A percentile compares a stretch with the other conserved stretches of the same genome.
Evolutionary conservation across 2,797 vertebrate species (phyloP).

Genomic region (Cephalopachus bancanus): DNA sequence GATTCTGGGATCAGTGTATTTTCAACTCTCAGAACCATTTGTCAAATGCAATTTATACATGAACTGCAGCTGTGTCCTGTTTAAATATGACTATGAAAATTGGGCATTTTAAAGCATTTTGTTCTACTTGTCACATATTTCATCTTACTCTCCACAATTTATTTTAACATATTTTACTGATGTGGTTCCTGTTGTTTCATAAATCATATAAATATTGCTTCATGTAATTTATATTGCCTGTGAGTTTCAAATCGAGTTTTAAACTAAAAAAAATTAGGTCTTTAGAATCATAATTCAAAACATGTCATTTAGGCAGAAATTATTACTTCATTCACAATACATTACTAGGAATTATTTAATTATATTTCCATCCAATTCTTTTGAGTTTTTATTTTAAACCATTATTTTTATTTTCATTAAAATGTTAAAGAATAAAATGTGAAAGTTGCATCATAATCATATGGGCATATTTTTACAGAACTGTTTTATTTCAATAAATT

Average conservation of each 20-base stretch:
- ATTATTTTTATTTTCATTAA: conserved; percentile 61
- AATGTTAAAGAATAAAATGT: conserved; percentile 62
- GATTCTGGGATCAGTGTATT: conserved; percentile 49
- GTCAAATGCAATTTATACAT: conserved; percentile 60
- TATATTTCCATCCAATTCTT: background rate
- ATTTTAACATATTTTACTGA: conserved; percentile 77
- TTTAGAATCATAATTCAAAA: conserved; percentile 51
- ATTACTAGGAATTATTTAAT: conserved; percentile 70
- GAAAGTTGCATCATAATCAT: background rate
- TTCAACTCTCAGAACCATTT: conserved; percentile 41
- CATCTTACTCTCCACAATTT: conserved; percentile 75
- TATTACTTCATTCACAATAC: background rate
- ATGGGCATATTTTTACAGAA: background rate
- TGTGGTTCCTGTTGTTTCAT: background rate
- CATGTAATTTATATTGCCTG: conserved; percentile 53
- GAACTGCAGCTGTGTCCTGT: conserved; percentile 55
- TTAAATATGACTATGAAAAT: conserved; percentile 72
- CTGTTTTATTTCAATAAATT: conserved; percentile 13
- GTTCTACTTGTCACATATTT: conserved; percentile 81
- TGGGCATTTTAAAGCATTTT: conserved; percentile 81
- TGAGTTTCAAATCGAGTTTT: conserved; percentile 51
- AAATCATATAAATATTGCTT: conserved; percentile 41
- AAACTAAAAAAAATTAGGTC: conserved; percentile 2
- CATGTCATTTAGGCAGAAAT: background rate
- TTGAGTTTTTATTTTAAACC: conserved; percentile 56